Base-by-base conservation (phyloP, 2,888 invertebrate genomes). In the Philaethria dido region DNA sequence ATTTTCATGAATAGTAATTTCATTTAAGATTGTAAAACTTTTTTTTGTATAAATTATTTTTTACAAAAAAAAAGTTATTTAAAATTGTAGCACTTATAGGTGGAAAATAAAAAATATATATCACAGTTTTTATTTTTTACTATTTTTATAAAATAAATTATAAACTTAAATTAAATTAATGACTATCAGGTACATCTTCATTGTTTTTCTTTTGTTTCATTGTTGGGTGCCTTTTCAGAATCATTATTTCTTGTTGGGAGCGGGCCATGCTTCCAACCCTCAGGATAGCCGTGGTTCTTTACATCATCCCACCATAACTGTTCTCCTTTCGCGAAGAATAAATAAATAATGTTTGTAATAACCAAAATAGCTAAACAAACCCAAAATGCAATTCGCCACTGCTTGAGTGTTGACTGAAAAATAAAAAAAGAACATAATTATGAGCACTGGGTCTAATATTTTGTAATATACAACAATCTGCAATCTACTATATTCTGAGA, bases 301-400 rank as follows among this genome's bases (percentile, higher is more conserved):
- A 94, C 93, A 66, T 95, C 94, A 76, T 97, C 96, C 96, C 97
- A 97, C 79, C 94, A 94, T 70, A 96, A 95, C 42, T 95, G 94
- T 48, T 97, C 95, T 0, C 96, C 97, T 71, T 95, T 95, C 0
- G 96, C 96, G 80, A 94, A 96, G 4, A 96, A 62, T 2, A 95
- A 75, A 82, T 95, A 97, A 9, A 96, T 78, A 0, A 95, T 45
- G 77, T 96, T 96, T 1, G 96, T 95, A 0, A 94, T 69, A 0
- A 94, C 83, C 69, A 97, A 93, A 3, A 97, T 94, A 0, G 80
- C 94, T 8, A 96, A 93, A 48, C 96, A 95, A 42, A 97, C 95
- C 96, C 97, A 97, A 82, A 97, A 97, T 0, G 97, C 97, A 0
- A 93, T 77, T 22, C 95, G 93, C 97, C 97, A 97, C 88, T 97